A percentile compares a stretch with the other conserved stretches of the same genome.
phyloP scores from a whole-genome alignment of 2,888 invertebrate species.

The Thereva unica region DNA sequence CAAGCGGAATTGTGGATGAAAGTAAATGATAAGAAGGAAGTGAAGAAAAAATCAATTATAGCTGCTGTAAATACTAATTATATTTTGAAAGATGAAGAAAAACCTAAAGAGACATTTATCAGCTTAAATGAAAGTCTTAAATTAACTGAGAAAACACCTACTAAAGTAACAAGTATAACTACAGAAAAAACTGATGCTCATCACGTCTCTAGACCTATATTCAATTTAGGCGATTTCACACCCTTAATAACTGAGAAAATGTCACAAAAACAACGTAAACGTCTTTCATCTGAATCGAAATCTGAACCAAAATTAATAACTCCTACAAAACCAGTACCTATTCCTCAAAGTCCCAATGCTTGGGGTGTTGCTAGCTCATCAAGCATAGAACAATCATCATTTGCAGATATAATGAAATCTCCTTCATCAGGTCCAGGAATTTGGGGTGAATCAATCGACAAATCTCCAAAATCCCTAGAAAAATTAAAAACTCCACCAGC shows the following conservation, averaged over 20 bases:
- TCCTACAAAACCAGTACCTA: slow-evolving; percentile 44
- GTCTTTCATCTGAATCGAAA: slow-evolving; percentile 58
- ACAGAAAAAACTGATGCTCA: slow-evolving; percentile 4
- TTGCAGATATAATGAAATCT: slow-evolving; percentile 53
- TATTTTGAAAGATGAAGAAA: slow-evolving; percentile 60
- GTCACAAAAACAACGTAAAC: slow-evolving; percentile 65
- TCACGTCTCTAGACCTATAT: slow-evolving; percentile 43
- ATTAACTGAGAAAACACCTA: neutral
- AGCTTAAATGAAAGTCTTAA: slow-evolving; percentile 46
- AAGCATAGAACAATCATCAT: slow-evolving; percentile 46
- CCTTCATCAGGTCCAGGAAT: slow-evolving; percentile 29
- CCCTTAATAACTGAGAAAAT: slow-evolving; percentile 54
- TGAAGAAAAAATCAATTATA: slow-evolving; percentile 53
- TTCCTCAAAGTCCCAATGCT: slow-evolving; percentile 48
- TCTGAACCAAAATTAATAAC: slow-evolving; percentile 12
- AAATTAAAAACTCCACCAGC: neutral
- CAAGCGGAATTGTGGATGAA: slow-evolving; percentile 53
- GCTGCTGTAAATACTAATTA: slow-evolving; percentile 50
- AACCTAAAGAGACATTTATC: slow-evolving; percentile 59
- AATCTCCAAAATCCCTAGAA: neutral
- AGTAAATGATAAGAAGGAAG: slow-evolving; percentile 58
- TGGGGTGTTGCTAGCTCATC: slow-evolving; percentile 48
- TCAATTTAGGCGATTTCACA: slow-evolving; percentile 52
- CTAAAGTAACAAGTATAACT: neutral
- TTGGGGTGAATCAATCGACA: neutral